Base-by-base conservation (phyloP, 2,888 invertebrate species). In the Rhingia campestris region DNA sequence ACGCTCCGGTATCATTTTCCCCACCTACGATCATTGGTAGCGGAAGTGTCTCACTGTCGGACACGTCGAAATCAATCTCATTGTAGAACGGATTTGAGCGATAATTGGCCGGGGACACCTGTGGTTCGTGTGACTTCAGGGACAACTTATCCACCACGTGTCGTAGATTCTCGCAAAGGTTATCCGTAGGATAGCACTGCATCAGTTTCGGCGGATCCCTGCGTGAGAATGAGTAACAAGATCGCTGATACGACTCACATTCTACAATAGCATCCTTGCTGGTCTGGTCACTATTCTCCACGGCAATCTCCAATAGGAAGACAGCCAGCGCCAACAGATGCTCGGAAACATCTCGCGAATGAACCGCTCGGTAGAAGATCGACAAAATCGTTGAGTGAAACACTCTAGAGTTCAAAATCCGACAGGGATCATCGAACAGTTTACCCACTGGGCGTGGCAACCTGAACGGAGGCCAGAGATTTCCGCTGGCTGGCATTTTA, bases 301-400 rank as follows among this genome's bases (percentile, higher is more conserved):
- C 94, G 37, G 97, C 96, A 91, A 97, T 95, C 91, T 97, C 96
- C 81, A 99, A 92, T 75, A 99, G 93, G 91, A 97, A 98, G 12
- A 98, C 93, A 59, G 96, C 94, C 76, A 98, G 92, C 67, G 97
- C 97, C 88, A 98, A 93, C 87, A 97, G 94, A 91, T 97, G 97
- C 91, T 99, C 98, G 56, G 97, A 95, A 32, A 96, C 93, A 87
- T 93, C 93, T 84, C 94, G 93, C 10, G 94, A 94, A 89, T 95
- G 94, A 64, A 97, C 95, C 77, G 97, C 96, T 89, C 97, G 96
- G 91, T 96, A 96, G 81, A 98, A 93, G 87, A 97, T 96, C 79
- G 95, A 94, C 88, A 98, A 94, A 81, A 97, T 93, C 22, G 90
- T 90, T n/a, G 92, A 90, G 85, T 92, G 92, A 77, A 92, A 91